Evolutionary conservation across 2,888 invertebrate genomes (phyloP).

Genomic region (Polymixis lichenea): DNA sequence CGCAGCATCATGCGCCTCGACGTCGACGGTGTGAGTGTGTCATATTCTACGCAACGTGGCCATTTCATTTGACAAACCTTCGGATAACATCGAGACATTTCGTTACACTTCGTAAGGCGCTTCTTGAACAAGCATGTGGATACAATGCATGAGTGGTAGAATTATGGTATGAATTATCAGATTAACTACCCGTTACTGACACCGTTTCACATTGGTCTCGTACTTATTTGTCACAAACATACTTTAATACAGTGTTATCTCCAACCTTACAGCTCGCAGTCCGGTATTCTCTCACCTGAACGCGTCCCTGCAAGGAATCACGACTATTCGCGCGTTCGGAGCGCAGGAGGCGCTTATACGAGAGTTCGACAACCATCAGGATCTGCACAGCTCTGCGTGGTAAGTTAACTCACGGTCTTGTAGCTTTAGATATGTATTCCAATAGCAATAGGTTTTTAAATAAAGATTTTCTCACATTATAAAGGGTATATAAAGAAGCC

Average conservation of each 20-base stretch:
- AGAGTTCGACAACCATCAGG: constrained; percentile 96
- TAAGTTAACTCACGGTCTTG: constrained; percentile 64
- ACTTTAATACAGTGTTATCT: constrained; percentile 4
- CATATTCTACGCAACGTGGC: constrained; percentile 78
- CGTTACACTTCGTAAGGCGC: not conserved
- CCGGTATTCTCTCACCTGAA: constrained; percentile 98
- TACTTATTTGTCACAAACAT: not conserved
- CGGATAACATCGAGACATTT: constrained; percentile 17
- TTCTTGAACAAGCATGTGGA: not conserved
- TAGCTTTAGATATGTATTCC: not conserved
- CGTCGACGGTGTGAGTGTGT: constrained; percentile 95
- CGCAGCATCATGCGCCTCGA: constrained; percentile 95
- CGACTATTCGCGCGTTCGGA: constrained; percentile 97
- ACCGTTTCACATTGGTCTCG: not conserved
- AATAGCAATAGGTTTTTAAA: not conserved
- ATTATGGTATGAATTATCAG: too few relatives aligned
- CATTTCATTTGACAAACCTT: constrained; percentile 56
- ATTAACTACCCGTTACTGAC: too few relatives aligned
- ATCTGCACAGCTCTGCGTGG: constrained; percentile 97
- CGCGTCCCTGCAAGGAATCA: constrained; percentile 96
- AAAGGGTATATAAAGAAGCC: not conserved
- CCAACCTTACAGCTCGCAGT: constrained; percentile 93
- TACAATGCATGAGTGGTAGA: not conserved
- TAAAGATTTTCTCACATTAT: not conserved
- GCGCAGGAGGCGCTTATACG: constrained; percentile 94